A percentile compares a stretch with the other conserved stretches of the same genome.
Evolutionary conservation across 2,797 vertebrate genomes (phyloP).

Genomic region (Anas acuta): DNA sequence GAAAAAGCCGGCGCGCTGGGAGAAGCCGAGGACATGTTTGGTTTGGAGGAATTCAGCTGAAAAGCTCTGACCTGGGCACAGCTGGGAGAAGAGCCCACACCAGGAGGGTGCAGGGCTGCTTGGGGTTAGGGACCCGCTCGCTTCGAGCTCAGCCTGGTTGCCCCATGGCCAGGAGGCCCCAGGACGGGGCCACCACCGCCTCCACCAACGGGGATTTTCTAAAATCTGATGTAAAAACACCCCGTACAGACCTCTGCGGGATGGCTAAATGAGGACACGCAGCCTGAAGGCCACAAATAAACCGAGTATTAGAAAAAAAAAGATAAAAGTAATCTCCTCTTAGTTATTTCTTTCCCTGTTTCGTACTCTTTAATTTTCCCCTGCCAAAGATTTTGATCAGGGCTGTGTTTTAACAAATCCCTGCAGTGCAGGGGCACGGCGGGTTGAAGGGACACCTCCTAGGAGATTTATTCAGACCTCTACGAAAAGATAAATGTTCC

Average conservation of each 20-base stretch:
- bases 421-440: not conserved
- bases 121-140: not conserved
- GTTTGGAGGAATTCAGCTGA: not conserved
- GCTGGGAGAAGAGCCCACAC: fast-evolving
- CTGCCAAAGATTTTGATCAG: fast-evolving
- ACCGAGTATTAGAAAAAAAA: not conserved
- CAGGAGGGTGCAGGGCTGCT: not conserved
- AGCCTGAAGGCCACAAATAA: no score
- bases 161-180: fast-evolving
- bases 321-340: not conserved
- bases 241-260: not conserved
- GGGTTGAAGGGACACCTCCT: not conserved
- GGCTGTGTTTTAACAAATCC: no score
- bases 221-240: not conserved
- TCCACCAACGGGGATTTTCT: not conserved
- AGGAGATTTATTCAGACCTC: fast-evolving
- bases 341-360: fast-evolving
- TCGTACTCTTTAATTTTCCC: not conserved
- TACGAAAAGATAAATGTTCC: fast-evolving
- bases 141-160: not conserved
- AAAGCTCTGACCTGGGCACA: fast-evolving
- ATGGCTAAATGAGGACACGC: not conserved
- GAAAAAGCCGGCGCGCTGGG: fast-evolving
- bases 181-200: not conserved
- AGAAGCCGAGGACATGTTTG: not conserved